These are phyloP conservation scores for Rana temporaria DNA, from an alignment of 2,113 vertebrate species.

Conservation along the genomic window DNA sequence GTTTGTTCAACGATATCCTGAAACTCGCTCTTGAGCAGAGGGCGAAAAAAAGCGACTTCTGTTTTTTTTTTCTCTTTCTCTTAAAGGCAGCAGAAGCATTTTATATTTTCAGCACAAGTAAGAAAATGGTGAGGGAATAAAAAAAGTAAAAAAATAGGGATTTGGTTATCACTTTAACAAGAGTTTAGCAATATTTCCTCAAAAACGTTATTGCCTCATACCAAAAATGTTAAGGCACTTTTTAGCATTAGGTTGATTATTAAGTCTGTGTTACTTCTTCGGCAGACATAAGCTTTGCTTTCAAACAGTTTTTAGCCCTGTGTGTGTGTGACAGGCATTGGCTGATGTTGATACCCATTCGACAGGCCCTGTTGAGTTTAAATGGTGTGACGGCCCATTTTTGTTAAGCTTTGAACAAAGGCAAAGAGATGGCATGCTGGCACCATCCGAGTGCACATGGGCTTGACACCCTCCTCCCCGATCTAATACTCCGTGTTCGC, in stretches of 20 bases:
- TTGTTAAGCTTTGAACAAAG: constrained; percentile 99
- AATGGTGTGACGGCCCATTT: constrained; percentile 97
- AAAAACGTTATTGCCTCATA: not conserved
- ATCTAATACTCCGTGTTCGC: constrained; percentile 99
- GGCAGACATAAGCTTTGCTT: constrained; percentile 79
- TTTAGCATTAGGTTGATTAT: constrained; percentile 64
- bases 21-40: not conserved
- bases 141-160: not conserved
- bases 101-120: not conserved
- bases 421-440: constrained; percentile 84
- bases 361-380: constrained; percentile 96
- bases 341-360: constrained; percentile 92
- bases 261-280: constrained; percentile 71
- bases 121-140: not conserved
- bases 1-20: constrained; percentile 54
- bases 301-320: constrained; percentile 79
- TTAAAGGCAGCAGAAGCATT: no score
- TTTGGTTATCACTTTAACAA: not conserved
- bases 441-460: constrained; percentile 87
- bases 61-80: not conserved
- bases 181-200: not conserved
- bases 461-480: constrained; percentile 92
- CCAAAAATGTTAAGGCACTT: not conserved
- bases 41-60: not conserved
- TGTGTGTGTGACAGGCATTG: constrained; percentile 87